A percentile compares a stretch with the other conserved stretches of the same genome.
Conservation (phyloP, 2,797 vertebrate species). For the Trachops cirrhosus region DNA sequence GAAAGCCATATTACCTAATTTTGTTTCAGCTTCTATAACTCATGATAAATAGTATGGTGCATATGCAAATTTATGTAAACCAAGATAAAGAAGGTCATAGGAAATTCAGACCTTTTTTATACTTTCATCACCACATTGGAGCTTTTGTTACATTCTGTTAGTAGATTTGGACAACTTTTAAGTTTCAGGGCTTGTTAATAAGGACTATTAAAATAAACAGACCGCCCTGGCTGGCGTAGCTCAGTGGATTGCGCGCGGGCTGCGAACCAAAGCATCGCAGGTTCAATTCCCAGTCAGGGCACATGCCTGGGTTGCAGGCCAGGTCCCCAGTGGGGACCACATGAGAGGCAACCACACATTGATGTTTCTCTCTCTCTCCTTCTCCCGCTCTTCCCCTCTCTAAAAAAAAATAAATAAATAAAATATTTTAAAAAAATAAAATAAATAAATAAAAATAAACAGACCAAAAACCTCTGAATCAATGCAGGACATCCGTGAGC, state of each 20-base stretch:
- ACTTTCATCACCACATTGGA: background rate
- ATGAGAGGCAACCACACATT: too few species aligned
- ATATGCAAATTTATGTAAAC: slow-evolving; percentile 2
- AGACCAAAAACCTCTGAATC: slow-evolving; percentile 6
- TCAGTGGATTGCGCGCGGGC: too few species aligned
- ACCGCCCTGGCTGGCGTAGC: too few species aligned
- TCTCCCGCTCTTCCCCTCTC: too few species aligned
- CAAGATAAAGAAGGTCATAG: background rate
- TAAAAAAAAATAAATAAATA: too few species aligned
- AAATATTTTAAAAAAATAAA: too few species aligned
- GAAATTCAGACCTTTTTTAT: slow-evolving; percentile 11
- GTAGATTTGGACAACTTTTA: background rate
- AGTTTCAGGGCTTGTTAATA: slow-evolving; percentile 22
- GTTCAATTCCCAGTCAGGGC: too few species aligned
- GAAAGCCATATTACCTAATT: background rate
- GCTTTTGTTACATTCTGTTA: background rate
- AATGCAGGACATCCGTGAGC: background rate
- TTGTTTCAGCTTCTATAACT: background rate
- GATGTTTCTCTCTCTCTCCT: too few species aligned
- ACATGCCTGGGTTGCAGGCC: too few species aligned
- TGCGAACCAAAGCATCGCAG: too few species aligned
- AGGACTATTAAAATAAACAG: slow-evolving; percentile 47
- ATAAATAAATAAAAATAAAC: too few species aligned
- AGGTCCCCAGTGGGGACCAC: too few species aligned
- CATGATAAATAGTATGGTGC: background rate